Base-by-base conservation (phyloP, 1,140 invertebrate species). In the Belonocnema kinseyi region DNA sequence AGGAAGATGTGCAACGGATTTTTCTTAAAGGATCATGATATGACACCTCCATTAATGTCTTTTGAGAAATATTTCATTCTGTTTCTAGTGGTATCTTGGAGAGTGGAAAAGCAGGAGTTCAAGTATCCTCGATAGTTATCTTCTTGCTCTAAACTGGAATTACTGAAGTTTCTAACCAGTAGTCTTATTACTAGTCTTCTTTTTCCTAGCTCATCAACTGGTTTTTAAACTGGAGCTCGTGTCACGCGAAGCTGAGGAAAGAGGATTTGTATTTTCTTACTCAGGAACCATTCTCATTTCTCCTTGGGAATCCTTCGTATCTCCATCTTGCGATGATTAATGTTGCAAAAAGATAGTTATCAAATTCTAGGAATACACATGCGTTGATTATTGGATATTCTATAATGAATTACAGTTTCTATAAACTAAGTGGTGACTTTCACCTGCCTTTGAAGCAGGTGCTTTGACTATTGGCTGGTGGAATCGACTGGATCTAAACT, bases 381-480 rank as follows among this genome's bases (percentile, higher is more conserved):
- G 40, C 61, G 14, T 66, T 26, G 26, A 46, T 46, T 66, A 66
- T 40, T 66, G 21, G 61, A 66, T 26, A 40, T 46, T 66, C 26
- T 66, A 26, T 66, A 12, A 46, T 40, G 21, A 66, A 66, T 66
- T 66, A 33, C 58, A 16, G 33, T 26, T 66, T 66, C 26, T 46
- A 66, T 66, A 66, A 66, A 66, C 58, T 66, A 66, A 40, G 61
- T n/a, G 26, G 33, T 8, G 61, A 66, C 61, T 66, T 66, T 66
- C 61, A 66, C 61, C 61, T 66, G 61, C 26, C 61, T 66, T 40
- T 13, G 10, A 66, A 33, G 61, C 61, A 66, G 26, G 33, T 66
- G 61, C 40, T 40, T 61, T 66, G 61, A 14, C 33, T 40, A 66
- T 66, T 66, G 61, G 26, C 61, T 40, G 33, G 26, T 40, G 26